Conservation (phyloP, 2,888 invertebrate species). For the Amphipyra berbera region DNA sequence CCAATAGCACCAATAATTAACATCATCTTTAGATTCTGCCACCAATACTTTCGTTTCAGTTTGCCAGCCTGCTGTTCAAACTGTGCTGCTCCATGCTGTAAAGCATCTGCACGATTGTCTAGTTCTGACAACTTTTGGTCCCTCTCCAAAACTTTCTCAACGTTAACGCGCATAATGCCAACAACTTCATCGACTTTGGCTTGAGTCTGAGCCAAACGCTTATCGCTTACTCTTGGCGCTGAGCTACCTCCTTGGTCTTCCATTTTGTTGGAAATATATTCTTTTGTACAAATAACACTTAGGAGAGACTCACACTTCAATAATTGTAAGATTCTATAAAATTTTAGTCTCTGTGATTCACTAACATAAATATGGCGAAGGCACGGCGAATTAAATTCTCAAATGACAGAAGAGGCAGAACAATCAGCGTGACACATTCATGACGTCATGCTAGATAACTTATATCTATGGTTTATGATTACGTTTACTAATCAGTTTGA, state of each 20-base stretch:
- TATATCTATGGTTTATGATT: constrained; percentile 16
- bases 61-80: constrained; percentile 99
- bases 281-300: constrained; percentile 16
- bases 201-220: constrained; percentile 88
- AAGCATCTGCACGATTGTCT: constrained; percentile 98
- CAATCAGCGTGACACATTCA: constrained; percentile 62
- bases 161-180: constrained; percentile 98
- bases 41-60: constrained; percentile 98
- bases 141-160: constrained; percentile 98
- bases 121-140: constrained; percentile 98
- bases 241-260: constrained; percentile 88
- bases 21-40: constrained; percentile 99
- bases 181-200: constrained; percentile 92
- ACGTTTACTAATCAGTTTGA: constrained; percentile 30
- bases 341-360: constrained; percentile 24
- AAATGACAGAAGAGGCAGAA: constrained; percentile 27
- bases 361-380: constrained; percentile 66
- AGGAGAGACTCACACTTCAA: constrained; percentile 15
- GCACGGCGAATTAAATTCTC: constrained; percentile 45
- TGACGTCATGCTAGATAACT: constrained; percentile 61
- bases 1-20: constrained; percentile 97
- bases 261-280: constrained; percentile 69
- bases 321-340: constrained; percentile 1
- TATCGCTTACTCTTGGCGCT: constrained; percentile 85
- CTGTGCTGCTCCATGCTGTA: constrained; percentile 98